These are phyloP conservation scores for Leptopilina myrica DNA, from an alignment of 2,888 invertebrate species.

Conservation along the genomic window DNA sequence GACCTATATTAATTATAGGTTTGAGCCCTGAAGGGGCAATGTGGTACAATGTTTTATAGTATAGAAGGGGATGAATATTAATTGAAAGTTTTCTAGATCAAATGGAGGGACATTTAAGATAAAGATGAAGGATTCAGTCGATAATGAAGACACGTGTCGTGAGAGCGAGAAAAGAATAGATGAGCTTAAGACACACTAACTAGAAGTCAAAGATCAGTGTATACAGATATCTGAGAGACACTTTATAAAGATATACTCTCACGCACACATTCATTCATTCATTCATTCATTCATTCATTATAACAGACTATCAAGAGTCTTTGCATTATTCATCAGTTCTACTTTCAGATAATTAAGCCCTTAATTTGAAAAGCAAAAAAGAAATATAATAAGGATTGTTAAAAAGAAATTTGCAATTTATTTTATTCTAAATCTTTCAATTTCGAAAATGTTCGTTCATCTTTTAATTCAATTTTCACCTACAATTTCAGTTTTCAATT, in stretches of 20 bases:
- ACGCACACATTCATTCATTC: constrained; percentile 12
- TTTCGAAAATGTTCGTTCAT: background rate
- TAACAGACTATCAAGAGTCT: constrained; percentile 5
- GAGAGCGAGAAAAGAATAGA: constrained; percentile 37
- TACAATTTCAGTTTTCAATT: no score
- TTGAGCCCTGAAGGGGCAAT: constrained; percentile 1
- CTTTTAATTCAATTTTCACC: background rate
- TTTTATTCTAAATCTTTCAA: background rate
- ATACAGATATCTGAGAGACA: constrained; percentile 33
- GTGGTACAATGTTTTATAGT: no score
- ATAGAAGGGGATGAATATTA: no score
- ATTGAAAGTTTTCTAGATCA: constrained; percentile 12
- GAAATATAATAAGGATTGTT: background rate
- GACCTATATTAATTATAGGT: no score
- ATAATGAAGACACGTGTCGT: constrained; percentile 41
- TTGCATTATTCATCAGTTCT: constrained; percentile 29
- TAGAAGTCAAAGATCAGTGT: constrained; percentile 31
- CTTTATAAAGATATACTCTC: constrained; percentile 25
- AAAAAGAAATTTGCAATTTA: constrained; percentile 11
- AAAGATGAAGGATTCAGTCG: constrained; percentile 26
- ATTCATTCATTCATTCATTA: background rate
- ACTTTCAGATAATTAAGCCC: constrained; percentile 24
- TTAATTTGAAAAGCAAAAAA: background rate
- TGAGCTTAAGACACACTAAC: constrained; percentile 25
- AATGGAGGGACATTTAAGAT: constrained; percentile 19